Evolutionary conservation across 2,797 vertebrate species (phyloP).

Genomic region (Enteromius radiatus): DNA sequence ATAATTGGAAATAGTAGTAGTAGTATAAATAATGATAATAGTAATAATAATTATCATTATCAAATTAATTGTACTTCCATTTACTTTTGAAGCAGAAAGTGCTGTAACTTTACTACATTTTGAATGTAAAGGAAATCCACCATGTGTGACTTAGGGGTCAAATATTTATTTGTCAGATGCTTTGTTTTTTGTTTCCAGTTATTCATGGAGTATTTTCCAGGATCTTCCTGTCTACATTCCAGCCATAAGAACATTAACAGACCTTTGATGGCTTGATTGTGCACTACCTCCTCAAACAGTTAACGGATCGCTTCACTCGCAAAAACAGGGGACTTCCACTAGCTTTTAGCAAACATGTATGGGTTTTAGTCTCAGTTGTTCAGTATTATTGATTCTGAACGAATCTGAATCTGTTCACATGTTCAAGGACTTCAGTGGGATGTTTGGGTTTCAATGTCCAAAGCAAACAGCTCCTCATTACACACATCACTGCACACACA

Average conservation of each 20-base stretch:
- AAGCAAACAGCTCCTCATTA: constrained; percentile 28
- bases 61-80: neutral
- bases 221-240: constrained; percentile 39
- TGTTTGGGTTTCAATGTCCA: constrained; percentile 40
- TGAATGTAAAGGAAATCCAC: neutral
- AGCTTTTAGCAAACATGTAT: neutral
- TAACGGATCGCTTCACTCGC: neutral
- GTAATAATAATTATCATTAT: neutral
- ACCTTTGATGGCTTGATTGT: constrained; percentile 13
- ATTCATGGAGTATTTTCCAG: constrained; percentile 20
- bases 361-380: neutral
- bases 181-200: constrained; percentile 40
- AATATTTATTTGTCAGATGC: constrained; percentile 16
- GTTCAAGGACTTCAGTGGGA: constrained; percentile 16
- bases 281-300: neutral
- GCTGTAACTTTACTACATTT: neutral
- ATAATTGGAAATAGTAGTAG: neutral
- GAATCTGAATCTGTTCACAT: neutral
- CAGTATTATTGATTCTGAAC: constrained; percentile 4
- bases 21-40: neutral
- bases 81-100: neutral
- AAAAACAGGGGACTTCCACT: neutral
- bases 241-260: constrained; percentile 23
- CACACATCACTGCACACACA: constrained; percentile 23
- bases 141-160: neutral